These are phyloP conservation scores for Eupristina koningsbergeri DNA, from an alignment of 1,140 invertebrate genomes.

Conservation along the genomic window DNA sequence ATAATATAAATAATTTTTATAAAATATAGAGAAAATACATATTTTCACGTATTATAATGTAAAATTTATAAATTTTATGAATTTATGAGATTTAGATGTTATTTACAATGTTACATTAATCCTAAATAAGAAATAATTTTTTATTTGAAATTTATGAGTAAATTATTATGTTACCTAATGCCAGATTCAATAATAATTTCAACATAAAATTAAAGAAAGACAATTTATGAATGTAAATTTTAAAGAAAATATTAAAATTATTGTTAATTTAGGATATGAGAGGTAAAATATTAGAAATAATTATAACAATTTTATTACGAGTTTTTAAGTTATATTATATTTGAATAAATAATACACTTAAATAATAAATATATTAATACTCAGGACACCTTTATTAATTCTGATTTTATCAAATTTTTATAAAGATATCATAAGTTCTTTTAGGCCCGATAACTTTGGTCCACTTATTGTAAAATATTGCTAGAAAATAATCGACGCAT, in stretches of 20 bases:
- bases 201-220: neutral
- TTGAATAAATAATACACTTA: constrained; percentile 51
- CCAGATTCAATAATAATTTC: neutral
- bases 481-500: constrained; percentile 49
- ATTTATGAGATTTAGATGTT: neutral
- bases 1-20: constrained; percentile 39
- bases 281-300: neutral
- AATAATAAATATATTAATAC: constrained; percentile 42
- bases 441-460: constrained; percentile 51
- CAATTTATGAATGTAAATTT: neutral
- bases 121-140: neutral
- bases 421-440: constrained; percentile 43
- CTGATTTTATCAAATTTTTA: constrained; percentile 25
- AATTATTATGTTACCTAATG: neutral
- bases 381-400: constrained; percentile 43
- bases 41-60: constrained; percentile 29
- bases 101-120: constrained; percentile 22
- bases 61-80: constrained; percentile 21
- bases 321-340: constrained; percentile 44
- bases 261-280: no score
- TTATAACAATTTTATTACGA: constrained; percentile 31
- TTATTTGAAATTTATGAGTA: constrained; percentile 14
- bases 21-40: constrained; percentile 35
- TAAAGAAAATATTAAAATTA: constrained; percentile 12
- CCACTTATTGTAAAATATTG: constrained; percentile 44